Conservation (phyloP, 2,113 vertebrate species). For the Callithrix jacchus region DNA sequence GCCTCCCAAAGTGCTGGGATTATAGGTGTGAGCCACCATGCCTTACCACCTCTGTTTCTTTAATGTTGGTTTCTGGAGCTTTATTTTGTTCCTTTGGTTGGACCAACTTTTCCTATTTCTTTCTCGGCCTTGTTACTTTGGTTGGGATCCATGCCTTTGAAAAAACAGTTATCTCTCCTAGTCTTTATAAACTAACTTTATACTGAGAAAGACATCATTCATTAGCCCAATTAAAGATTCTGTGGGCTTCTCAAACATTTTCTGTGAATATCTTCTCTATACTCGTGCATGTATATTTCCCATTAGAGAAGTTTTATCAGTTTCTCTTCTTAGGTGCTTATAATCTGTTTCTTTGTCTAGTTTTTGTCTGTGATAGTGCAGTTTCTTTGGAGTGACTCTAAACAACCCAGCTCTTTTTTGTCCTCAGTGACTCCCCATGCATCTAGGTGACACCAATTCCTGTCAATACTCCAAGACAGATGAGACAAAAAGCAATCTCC, state of each 20-base stretch:
- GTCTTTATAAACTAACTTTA: background rate
- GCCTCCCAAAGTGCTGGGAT: too few species aligned
- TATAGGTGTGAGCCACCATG: too few species aligned
- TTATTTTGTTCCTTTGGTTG: background rate
- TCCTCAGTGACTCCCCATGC: background rate
- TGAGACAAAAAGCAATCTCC: background rate
- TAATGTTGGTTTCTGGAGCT: background rate
- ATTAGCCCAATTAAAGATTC: background rate
- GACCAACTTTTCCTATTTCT: background rate
- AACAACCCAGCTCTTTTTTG: background rate
- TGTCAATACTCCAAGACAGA: background rate
- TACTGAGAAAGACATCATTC: background rate
- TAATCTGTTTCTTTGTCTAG: background rate
- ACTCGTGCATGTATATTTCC: background rate
- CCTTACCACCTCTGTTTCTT: background rate
- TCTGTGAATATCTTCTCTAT: background rate
- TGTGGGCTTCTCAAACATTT: background rate
- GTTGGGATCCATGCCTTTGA: background rate
- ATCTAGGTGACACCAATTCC: background rate
- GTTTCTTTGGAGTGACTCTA: background rate
- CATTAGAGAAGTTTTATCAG: background rate
- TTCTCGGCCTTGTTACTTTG: background rate
- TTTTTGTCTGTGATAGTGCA: background rate
- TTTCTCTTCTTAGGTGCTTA: background rate
- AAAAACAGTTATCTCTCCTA: background rate